Conservation (phyloP, 2,888 invertebrate species). For the Saturnia pavonia region DNA sequence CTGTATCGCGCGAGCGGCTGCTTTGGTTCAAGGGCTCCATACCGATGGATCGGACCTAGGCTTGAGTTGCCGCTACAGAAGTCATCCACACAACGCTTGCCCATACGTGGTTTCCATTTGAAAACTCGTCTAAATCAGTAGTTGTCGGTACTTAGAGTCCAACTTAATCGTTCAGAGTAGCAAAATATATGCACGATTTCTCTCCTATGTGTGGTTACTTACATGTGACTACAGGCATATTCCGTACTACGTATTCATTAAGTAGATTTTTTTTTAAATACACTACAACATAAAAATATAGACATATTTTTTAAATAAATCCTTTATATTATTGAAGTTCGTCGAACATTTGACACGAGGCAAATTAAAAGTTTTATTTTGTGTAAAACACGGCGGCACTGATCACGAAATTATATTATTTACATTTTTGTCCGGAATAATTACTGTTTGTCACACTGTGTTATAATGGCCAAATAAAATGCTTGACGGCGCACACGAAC, state of each 20-base stretch:
- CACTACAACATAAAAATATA: conserved; percentile 2
- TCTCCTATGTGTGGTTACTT: not conserved
- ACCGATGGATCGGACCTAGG: no score
- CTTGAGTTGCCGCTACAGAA: no score
- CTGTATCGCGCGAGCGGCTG: no score
- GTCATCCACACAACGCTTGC: not conserved
- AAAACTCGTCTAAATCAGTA: not conserved
- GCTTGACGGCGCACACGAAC: conserved; percentile 36
- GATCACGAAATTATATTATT: conserved; percentile 39
- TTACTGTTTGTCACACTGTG: conserved; percentile 46
- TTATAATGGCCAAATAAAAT: conserved; percentile 40
- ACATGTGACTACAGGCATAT: not conserved
- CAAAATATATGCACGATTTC: not conserved
- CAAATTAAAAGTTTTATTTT: conserved; percentile 23
- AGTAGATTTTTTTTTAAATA: not conserved
- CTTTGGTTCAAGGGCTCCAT: no score
- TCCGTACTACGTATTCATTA: not conserved
- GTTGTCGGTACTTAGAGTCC: not conserved
- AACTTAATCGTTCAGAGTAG: not conserved
- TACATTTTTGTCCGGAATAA: conserved; percentile 45
- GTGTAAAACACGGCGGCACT: conserved; percentile 26
- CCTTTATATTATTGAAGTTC: not conserved
- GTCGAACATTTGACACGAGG: conserved; percentile 8
- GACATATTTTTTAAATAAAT: conserved; percentile 4
- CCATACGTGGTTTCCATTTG: not conserved